Percentiles rank a stretch among this genome's conserved stretches.
phyloP scores from a whole-genome alignment of 2,888 invertebrate species.

The Drosophila neoperkinsi region DNA sequence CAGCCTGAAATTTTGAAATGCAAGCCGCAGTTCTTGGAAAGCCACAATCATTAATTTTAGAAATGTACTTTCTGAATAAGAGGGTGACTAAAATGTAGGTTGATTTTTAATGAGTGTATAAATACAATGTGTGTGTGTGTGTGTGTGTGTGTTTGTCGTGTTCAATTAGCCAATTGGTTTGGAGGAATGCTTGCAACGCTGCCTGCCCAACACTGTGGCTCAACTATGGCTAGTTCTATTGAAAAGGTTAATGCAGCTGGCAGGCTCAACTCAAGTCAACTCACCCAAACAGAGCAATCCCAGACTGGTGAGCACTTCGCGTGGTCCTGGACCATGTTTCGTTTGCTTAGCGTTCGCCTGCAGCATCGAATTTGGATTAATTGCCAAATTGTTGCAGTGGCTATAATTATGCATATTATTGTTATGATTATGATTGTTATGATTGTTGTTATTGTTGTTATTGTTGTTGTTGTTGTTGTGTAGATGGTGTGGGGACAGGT shows the following conservation, averaged over 20 bases:
- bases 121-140: not conserved
- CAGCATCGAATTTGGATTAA: conserved; percentile 51
- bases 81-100: not conserved
- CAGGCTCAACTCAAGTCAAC: conserved; percentile 17
- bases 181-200: not conserved
- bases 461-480: conserved; percentile 40
- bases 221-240: not conserved
- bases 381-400: conserved; percentile 51
- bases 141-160: not conserved
- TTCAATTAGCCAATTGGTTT: not conserved
- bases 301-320: conserved; percentile 93
- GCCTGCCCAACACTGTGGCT: not conserved
- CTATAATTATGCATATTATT: conserved; percentile 57
- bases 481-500: conserved; percentile 22
- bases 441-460: conserved; percentile 48
- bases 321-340: conserved; percentile 87
- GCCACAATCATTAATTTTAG: too few species aligned
- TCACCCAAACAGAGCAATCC: conserved; percentile 91
- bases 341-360: conserved; percentile 41
- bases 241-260: not conserved
- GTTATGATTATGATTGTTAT: conserved; percentile 42
- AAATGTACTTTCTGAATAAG: not conserved
- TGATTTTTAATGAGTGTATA: not conserved
- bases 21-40: not conserved
- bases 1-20: not conserved